These are phyloP conservation scores for Aleiodes alternator DNA, from an alignment of 2,888 invertebrate species.

Conservation along the genomic window DNA sequence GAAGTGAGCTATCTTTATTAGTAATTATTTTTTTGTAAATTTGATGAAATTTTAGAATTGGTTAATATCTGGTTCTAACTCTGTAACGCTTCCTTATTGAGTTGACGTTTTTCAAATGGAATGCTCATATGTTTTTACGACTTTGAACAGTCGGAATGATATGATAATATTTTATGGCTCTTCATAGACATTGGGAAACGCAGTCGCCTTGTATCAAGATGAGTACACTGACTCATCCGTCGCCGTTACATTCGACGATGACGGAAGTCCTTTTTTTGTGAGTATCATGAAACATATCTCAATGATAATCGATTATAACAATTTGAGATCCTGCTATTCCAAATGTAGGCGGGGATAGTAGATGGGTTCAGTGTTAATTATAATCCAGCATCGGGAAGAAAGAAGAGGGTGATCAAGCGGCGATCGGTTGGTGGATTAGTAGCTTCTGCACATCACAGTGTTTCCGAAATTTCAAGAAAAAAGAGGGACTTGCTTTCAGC, in stretches of 20 bases:
- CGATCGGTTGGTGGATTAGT: neutral
- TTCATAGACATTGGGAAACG: too few relatives aligned
- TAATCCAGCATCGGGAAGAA: neutral
- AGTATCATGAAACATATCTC: neutral
- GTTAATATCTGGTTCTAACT: too few relatives aligned
- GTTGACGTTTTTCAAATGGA: too few relatives aligned
- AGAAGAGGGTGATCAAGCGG: neutral
- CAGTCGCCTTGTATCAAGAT: slow-evolving; percentile 13
- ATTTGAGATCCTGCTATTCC: neutral
- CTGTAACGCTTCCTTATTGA: too few relatives aligned
- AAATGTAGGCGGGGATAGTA: neutral
- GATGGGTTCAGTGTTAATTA: neutral
- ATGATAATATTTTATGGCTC: too few relatives aligned
- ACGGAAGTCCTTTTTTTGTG: neutral
- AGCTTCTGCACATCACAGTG: neutral
- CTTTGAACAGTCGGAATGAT: too few relatives aligned
- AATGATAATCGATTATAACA: neutral
- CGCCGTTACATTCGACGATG: neutral
- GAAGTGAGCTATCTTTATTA: neutral
- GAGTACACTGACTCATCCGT: neutral
- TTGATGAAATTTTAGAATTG: too few relatives aligned
- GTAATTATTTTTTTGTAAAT: too few relatives aligned
- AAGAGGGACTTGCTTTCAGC: neutral
- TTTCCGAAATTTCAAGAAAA: neutral
- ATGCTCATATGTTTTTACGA: too few relatives aligned